Evolutionary conservation across 64 coral and sea anemone species (phyloP), one percentile per base, ranked within the genome.

Genomic region (Stylophora pistillata): DNA sequence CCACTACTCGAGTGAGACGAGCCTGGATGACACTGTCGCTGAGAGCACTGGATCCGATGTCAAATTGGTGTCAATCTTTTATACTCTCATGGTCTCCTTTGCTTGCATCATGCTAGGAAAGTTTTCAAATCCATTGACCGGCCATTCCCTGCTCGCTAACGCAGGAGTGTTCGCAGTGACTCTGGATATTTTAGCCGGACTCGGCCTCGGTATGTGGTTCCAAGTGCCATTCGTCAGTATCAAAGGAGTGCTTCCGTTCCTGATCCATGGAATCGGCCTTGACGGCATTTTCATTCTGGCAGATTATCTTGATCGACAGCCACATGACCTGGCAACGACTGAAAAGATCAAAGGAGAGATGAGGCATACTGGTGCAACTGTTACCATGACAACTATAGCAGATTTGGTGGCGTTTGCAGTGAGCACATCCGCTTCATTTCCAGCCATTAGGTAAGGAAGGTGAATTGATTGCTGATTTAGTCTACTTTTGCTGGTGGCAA

Each of bases 351-450:
- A 89, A 68, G 55, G 71, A 13, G 91, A 93, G 30, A 93, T 96
- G 95, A 41, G 66, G n/a, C 74, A 87, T 29, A 69, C 95, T n/a
- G 95, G 95, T 2, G 82, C 78, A 12, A 93, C 95, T 31, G 64
- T 96, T 69, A 96, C 95, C 62, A 96, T 96, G 95, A 96, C 95
- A 87, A 96, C 95, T n/a, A n/a, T n/a, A n/a, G n/a, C n/a, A n/a
- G n/a, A n/a, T n/a, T n/a, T n/a, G n/a, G n/a, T n/a, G n/a, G 95
- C 95, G 2, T 96, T 96, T 69, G 95, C 91, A 11, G 88, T 96
- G 34, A 96, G 95, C 15, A 93, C 91, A 12, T 96, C 94, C 0
- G 89, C 89, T 0, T 31, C 76, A 60, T 91, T 91, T 26, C 89
- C 89, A 54, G 81, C 58, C 1, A 85, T 91, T 4, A 81, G 55